These are phyloP conservation scores for Drosophila fulvimacula DNA, from an alignment of 2,888 invertebrate genomes.

Conservation along the genomic window DNA sequence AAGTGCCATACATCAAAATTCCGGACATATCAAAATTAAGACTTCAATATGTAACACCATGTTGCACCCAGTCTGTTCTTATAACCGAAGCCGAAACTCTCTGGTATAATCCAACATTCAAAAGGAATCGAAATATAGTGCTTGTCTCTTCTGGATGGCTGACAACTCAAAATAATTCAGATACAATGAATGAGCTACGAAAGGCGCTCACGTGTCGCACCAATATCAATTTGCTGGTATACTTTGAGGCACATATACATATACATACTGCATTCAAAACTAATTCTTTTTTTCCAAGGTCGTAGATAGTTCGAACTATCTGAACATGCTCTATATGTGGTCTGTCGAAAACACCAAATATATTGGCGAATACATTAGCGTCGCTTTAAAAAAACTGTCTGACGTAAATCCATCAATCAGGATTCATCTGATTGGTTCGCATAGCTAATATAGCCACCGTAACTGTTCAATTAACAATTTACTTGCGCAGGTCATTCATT, in stretches of 20 bases:
- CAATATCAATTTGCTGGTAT: constrained; percentile 82
- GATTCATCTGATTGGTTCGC: constrained; percentile 78
- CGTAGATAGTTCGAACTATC: constrained; percentile 75
- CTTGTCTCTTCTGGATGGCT: constrained; percentile 82
- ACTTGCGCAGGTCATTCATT: constrained; percentile 8
- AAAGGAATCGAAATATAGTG: constrained; percentile 69
- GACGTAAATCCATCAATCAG: constrained; percentile 65
- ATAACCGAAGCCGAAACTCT: constrained; percentile 68
- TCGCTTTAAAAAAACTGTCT: constrained; percentile 65
- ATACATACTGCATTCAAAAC: too few species aligned
- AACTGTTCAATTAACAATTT: background rate
- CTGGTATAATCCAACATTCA: constrained; percentile 75
- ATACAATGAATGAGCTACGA: constrained; percentile 62
- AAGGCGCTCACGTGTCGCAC: constrained; percentile 79
- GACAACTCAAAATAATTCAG: constrained; percentile 70
- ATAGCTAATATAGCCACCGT: background rate
- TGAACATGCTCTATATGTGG: constrained; percentile 82
- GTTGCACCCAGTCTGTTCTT: constrained; percentile 71
- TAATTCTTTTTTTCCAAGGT: constrained; percentile 48
- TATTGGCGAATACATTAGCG: constrained; percentile 73
- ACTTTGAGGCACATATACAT: background rate
- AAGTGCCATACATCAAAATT: constrained; percentile 31
- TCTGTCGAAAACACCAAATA: constrained; percentile 80
- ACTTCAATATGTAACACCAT: constrained; percentile 75
- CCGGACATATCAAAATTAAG: constrained; percentile 77